Evolutionary conservation across 2,888 invertebrate species (phyloP).

Genomic region (Lathronympha strigana): DNA sequence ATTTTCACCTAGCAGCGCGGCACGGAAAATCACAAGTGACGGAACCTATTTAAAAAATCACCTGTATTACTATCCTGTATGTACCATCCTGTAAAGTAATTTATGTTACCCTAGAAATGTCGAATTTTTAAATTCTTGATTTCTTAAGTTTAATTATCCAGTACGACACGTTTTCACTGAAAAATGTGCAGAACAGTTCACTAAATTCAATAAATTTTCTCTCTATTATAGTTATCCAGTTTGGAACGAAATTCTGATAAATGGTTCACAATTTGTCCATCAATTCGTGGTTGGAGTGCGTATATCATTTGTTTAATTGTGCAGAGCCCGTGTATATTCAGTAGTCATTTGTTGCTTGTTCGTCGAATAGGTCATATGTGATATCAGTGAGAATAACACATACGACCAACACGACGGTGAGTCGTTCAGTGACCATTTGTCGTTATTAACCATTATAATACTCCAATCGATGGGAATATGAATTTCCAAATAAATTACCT

Average conservation of each 20-base stretch:
- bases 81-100: no score
- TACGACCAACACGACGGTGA: slow-evolving; percentile 50
- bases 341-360: slow-evolving; percentile 18
- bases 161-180: no score
- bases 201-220: background rate
- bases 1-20: no score
- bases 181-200: background rate
- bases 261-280: slow-evolving; percentile 3
- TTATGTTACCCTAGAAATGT: no score
- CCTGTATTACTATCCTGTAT: no score
- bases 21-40: no score
- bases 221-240: background rate
- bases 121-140: no score
- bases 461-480: background rate
- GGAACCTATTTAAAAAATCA: no score
- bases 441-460: slow-evolving; percentile 71
- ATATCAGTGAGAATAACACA: background rate
- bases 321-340: slow-evolving; percentile 29
- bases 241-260: slow-evolving; percentile 7
- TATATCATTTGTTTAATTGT: slow-evolving; percentile 19
- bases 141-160: no score
- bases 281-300: slow-evolving; percentile 20
- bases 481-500: background rate
- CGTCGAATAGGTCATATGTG: slow-evolving; percentile 13
- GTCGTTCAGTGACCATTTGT: slow-evolving; percentile 72